Evolutionary conservation across 2,113 vertebrate genomes (phyloP).

Genomic region (Tapirus terrestris): DNA sequence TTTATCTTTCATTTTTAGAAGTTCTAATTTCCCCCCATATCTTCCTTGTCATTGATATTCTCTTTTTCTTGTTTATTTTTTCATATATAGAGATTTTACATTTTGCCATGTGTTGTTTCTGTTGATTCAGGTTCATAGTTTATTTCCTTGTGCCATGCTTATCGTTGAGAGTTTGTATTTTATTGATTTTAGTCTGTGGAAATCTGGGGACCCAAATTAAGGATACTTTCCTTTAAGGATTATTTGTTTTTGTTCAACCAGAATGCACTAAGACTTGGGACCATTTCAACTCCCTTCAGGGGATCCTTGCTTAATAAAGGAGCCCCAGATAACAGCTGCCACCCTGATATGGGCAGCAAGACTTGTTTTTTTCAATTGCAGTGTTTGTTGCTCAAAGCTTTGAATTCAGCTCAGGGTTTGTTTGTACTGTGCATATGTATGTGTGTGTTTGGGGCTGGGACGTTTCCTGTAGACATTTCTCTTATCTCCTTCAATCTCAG

Average conservation of each 20-base stretch:
- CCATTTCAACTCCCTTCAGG: neutral
- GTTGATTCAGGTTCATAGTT: neutral
- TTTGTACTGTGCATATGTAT: neutral
- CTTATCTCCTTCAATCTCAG: neutral
- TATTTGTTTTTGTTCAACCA: neutral
- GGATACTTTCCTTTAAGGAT: neutral
- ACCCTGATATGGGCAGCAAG: neutral
- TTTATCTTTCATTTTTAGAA: conserved; percentile 15
- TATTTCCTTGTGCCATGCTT: neutral
- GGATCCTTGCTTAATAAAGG: neutral
- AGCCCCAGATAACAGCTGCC: neutral
- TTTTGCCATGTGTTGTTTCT: conserved; percentile 30
- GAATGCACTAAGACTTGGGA: neutral
- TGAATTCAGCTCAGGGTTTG: conserved; percentile 21
- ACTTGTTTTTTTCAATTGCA: neutral
- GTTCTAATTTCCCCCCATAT: neutral
- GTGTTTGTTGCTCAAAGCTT: neutral
- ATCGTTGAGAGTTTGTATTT: conserved; percentile 2
- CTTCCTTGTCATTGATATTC: neutral
- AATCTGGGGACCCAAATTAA: neutral
- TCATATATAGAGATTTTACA: neutral
- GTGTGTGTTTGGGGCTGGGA: neutral
- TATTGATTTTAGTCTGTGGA: neutral
- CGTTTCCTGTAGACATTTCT: neutral
- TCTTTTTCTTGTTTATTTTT: neutral